Percentiles rank a stretch among this genome's conserved stretches.
Evolutionary conservation across 2,113 vertebrate genomes (phyloP).

Genomic region (Microtus oregoni): DNA sequence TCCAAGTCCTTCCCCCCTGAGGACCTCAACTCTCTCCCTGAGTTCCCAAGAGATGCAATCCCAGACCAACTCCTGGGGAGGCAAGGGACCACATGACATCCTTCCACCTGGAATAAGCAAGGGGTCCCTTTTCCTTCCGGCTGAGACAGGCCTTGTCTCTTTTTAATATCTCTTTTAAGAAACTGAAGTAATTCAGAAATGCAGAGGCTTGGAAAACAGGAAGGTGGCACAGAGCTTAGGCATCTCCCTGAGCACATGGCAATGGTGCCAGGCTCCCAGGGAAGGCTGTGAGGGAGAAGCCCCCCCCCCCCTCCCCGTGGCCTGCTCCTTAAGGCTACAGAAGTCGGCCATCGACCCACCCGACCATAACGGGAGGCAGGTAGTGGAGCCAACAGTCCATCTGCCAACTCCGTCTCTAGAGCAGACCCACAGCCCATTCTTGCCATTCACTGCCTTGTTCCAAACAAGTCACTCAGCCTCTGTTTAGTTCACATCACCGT

Average conservation of each 20-base stretch:
- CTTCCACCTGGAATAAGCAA: neutral
- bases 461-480: neutral
- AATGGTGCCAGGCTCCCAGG: neutral
- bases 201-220: neutral
- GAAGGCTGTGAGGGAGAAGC: neutral
- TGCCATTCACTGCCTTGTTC: neutral
- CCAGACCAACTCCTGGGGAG: neutral
- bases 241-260: neutral
- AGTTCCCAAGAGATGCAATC: neutral
- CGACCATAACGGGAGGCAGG: accelerated
- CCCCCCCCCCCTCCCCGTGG: too few species aligned
- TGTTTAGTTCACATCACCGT: too few species aligned
- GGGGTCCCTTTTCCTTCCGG: neutral
- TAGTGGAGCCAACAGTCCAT: neutral
- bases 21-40: neutral
- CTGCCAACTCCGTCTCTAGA: neutral
- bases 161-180: slow-evolving; percentile 33
- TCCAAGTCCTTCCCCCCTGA: neutral
- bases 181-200: slow-evolving; percentile 33
- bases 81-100: neutral
- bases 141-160: neutral
- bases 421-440: neutral
- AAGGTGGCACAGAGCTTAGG: neutral
- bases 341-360: neutral
- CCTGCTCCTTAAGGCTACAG: neutral